These are phyloP conservation scores for Drosophila nr. perissopoda DNA, from an alignment of 2,888 invertebrate genomes.

Conservation along the genomic window DNA sequence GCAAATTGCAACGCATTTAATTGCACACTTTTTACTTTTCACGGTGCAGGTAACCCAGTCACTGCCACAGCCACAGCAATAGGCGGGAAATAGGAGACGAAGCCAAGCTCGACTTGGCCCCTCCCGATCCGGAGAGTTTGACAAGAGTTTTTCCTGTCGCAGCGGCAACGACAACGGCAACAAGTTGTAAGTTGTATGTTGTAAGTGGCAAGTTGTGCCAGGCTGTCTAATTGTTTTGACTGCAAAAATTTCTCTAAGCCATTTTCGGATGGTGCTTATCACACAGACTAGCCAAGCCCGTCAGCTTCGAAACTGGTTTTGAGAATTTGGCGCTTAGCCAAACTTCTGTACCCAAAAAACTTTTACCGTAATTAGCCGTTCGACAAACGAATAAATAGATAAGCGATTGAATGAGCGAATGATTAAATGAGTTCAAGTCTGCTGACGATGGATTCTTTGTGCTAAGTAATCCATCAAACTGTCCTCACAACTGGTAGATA, in stretches of 20 bases:
- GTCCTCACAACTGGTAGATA: conserved; percentile 42
- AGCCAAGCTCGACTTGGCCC: background rate
- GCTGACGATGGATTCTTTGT: conserved; percentile 25
- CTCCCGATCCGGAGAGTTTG: conserved; percentile 1
- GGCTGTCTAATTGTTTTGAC: conserved; percentile 70
- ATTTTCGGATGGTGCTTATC: conserved; percentile 47
- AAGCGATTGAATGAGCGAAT: conserved; percentile 26
- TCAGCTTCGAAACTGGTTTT: conserved; percentile 55
- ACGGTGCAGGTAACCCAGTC: conserved; percentile 35
- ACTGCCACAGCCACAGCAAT: conserved; percentile 12
- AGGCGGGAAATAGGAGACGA: conserved; percentile 23
- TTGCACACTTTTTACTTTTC: conserved; percentile 60
- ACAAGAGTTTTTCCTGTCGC: conserved; percentile 34
- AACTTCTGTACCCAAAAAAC: conserved; percentile 9
- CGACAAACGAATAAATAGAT: conserved; percentile 25
- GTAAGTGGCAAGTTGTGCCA: conserved; percentile 54
- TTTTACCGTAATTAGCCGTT: conserved; percentile 42
- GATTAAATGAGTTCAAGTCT: conserved; percentile 28
- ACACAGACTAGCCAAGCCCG: conserved; percentile 22
- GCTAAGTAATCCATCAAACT: conserved; percentile 56
- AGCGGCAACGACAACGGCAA: conserved; percentile 41
- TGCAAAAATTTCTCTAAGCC: conserved; percentile 67
- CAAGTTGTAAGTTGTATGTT: conserved; percentile 61
- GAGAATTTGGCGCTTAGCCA: conserved; percentile 37
- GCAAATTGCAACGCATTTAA: conserved; percentile 51